Evolutionary conservation across 2,888 invertebrate species (phyloP).

Genomic region (Dolichomitus sp.): DNA sequence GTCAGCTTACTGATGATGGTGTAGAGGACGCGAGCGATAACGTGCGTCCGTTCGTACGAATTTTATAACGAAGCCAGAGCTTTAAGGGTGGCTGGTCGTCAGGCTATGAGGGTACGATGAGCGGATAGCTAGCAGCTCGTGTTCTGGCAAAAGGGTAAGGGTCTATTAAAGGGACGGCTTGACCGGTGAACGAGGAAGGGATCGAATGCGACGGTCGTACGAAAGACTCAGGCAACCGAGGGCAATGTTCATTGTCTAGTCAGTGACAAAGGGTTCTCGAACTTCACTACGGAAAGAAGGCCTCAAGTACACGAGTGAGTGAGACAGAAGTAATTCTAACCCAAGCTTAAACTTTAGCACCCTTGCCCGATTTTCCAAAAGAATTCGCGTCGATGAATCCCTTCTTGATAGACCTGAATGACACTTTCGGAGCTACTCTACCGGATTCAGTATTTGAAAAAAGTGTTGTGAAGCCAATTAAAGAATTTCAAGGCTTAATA

Average conservation of each 20-base stretch:
- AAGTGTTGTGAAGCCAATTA: not conserved
- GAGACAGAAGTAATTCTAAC: conserved; percentile 30
- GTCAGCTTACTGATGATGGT: conserved; percentile 53
- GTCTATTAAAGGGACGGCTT: conserved; percentile 77
- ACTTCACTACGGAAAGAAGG: conserved; percentile 57
- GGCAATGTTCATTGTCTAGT: conserved; percentile 71
- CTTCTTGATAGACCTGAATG: conserved; percentile 17
- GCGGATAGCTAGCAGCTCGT: conserved; percentile 10
- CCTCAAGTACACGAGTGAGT: conserved; percentile 6
- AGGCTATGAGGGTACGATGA: conserved; percentile 33
- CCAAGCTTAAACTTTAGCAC: conserved; percentile 52
- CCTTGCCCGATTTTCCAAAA: conserved; percentile 36
- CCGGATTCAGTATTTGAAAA: not conserved
- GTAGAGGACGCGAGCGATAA: conserved; percentile 29
- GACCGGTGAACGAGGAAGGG: conserved; percentile 72
- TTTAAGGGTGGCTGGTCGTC: conserved; percentile 50
- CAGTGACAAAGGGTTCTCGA: conserved; percentile 70
- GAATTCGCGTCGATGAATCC: conserved; percentile 40
- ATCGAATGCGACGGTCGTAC: conserved; percentile 33
- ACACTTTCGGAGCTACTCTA: not conserved
- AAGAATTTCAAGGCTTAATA: not conserved
- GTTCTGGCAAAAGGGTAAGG: conserved; percentile 45
- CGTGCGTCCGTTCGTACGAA: conserved; percentile 43
- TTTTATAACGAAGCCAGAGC: conserved; percentile 61
- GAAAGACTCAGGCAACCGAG: conserved; percentile 50